phyloP scores from a whole-genome alignment of 2,113 vertebrate genomes.

The Cebidichthys violaceus region DNA sequence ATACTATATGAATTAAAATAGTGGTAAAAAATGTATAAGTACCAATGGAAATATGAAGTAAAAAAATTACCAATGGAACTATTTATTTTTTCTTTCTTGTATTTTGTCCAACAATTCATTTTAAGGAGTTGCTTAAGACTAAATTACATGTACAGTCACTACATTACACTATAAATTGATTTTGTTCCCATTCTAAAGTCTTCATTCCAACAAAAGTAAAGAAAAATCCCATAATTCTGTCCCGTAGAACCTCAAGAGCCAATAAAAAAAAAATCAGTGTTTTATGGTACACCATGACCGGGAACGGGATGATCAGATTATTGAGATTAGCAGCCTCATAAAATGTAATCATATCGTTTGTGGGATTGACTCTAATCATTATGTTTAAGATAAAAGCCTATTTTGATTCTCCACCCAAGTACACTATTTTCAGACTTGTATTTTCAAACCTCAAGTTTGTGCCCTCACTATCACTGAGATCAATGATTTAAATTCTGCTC shows the following conservation, averaged over 20 bases:
- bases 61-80: background rate
- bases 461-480: background rate
- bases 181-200: background rate
- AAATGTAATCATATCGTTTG: background rate
- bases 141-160: background rate
- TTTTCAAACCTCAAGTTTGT: slow-evolving; percentile 12
- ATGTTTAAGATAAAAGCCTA: background rate
- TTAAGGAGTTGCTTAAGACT: background rate
- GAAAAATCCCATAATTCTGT: background rate
- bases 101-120: background rate
- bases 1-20: background rate
- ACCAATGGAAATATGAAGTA: slow-evolving; percentile 3
- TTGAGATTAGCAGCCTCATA: background rate
- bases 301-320: background rate
- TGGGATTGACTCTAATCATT: background rate
- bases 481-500: slow-evolving; percentile 18
- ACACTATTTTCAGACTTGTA: background rate
- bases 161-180: background rate
- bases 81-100: background rate
- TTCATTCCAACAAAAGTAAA: slow-evolving; percentile 1
- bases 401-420: background rate
- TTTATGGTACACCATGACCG: background rate
- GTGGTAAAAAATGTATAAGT: background rate
- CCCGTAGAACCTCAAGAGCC: background rate
- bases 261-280: background rate